Percentiles rank a stretch among this genome's conserved stretches.
Conservation (phyloP, 2,888 invertebrate genomes). For the Drosophila flavopinicola region DNA sequence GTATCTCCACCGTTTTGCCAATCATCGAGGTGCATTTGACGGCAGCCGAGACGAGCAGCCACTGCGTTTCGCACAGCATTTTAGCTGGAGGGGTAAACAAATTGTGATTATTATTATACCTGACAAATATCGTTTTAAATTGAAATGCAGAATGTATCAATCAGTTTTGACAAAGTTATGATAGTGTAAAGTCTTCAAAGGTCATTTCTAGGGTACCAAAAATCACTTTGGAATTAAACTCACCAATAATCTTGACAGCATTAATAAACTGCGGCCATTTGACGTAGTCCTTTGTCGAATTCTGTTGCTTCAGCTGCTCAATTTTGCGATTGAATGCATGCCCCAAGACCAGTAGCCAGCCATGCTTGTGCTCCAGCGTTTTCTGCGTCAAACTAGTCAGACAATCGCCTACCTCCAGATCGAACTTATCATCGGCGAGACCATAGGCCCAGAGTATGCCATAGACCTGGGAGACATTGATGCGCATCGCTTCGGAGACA, state of each 20-base stretch:
- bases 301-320: constrained; percentile 84
- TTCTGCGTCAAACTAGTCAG: constrained; percentile 77
- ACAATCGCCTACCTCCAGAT: constrained; percentile 85
- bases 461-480: constrained; percentile 90
- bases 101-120: not conserved
- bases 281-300: constrained; percentile 69
- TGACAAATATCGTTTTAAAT: too few relatives aligned
- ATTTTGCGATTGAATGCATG: constrained; percentile 89
- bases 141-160: too few relatives aligned
- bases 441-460: constrained; percentile 89
- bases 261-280: constrained; percentile 87
- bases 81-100: constrained; percentile 85
- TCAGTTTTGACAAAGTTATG: too few relatives aligned
- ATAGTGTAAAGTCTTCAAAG: too few relatives aligned
- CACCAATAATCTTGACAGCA: constrained; percentile 87
- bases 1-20: constrained; percentile 88
- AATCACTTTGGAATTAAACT: too few relatives aligned
- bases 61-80: constrained; percentile 87
- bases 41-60: constrained; percentile 88
- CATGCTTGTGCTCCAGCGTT: constrained; percentile 89
- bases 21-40: constrained; percentile 90
- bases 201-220: too few relatives aligned
- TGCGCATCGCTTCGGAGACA: constrained; percentile 91
- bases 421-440: constrained; percentile 85
- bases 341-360: constrained; percentile 89